Conservation (phyloP, 2,888 invertebrate species). For the Cheilosia soror region DNA sequence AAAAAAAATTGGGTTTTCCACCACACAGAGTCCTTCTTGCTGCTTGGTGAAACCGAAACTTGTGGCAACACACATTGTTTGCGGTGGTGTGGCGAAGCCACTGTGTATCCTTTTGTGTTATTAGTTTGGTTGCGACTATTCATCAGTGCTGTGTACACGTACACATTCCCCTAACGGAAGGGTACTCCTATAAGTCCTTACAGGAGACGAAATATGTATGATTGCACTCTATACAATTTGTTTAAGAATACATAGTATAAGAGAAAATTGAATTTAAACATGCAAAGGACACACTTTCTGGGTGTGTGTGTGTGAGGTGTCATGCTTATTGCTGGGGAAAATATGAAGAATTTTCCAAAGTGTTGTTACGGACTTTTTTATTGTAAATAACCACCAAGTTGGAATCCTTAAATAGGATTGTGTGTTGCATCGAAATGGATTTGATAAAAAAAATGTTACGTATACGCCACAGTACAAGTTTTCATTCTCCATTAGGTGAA, state of each 20-base stretch:
- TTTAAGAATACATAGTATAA: not conserved
- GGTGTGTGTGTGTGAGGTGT: not conserved
- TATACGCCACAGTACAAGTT: conserved; percentile 11
- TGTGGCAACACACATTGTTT: conserved; percentile 59
- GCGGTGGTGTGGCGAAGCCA: conserved; percentile 29
- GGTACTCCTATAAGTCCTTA: conserved; percentile 3
- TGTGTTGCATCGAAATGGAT: not conserved
- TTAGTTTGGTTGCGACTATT: conserved; percentile 43
- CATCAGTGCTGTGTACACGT: conserved; percentile 35
- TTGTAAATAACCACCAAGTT: too few relatives aligned
- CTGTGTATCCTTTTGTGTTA: conserved; percentile 52
- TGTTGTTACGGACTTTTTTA: not conserved
- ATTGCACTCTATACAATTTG: conserved; percentile 8
- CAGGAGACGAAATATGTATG: conserved; percentile 12
- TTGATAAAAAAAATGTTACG: not conserved
- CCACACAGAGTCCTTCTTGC: conserved; percentile 20
- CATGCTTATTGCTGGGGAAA: not conserved
- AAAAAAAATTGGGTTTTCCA: conserved; percentile 43
- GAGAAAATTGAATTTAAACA: conserved; percentile 29
- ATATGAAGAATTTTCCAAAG: not conserved
- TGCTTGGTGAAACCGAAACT: conserved; percentile 30
- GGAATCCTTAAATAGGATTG: not conserved
- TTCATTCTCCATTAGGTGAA: not conserved
- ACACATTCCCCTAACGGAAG: not conserved
- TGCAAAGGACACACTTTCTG: conserved; percentile 20